A percentile compares a stretch with the other conserved stretches of the same genome.
Conservation (phyloP, 2,888 invertebrate genomes). For the Barypeithes pellucidus region DNA sequence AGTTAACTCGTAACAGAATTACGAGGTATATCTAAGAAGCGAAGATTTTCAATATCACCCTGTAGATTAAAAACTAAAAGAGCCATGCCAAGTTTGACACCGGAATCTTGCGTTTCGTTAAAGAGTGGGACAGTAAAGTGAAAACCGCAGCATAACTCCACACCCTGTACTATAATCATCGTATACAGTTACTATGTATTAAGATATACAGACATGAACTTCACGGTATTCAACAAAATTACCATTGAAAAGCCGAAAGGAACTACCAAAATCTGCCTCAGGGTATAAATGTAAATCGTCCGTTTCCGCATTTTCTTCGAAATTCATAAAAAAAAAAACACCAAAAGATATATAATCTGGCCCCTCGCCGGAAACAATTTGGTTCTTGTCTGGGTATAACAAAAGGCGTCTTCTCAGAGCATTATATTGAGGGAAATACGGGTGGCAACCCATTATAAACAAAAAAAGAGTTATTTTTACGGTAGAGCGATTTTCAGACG, state of each 20-base stretch:
- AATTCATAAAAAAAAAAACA: conserved; percentile 46
- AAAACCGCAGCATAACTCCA: no score
- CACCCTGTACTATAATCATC: no score
- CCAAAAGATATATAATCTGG: conserved; percentile 51
- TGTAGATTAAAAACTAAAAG: no score
- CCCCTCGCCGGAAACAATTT: conserved; percentile 52
- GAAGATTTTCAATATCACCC: no score
- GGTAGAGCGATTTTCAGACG: conserved; percentile 45
- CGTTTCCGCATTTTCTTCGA: conserved; percentile 48
- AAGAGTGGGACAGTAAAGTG: no score
- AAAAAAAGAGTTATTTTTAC: conserved; percentile 54
- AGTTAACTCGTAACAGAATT: no score
- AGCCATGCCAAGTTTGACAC: no score
- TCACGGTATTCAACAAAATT: conserved; percentile 12
- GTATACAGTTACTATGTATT: conserved; percentile 7
- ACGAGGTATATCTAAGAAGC: no score
- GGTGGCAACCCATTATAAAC: conserved; percentile 54
- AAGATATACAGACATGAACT: conserved; percentile 6
- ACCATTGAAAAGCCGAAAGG: conserved; percentile 36
- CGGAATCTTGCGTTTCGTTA: no score
- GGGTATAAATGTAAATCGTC: conserved; percentile 46
- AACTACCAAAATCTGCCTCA: conserved; percentile 31
- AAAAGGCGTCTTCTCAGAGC: conserved; percentile 53
- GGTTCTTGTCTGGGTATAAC: conserved; percentile 53
- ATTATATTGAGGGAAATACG: conserved; percentile 53